Conservation (phyloP, 2,113 vertebrate genomes). For the Gasterosteus aculeatus region DNA sequence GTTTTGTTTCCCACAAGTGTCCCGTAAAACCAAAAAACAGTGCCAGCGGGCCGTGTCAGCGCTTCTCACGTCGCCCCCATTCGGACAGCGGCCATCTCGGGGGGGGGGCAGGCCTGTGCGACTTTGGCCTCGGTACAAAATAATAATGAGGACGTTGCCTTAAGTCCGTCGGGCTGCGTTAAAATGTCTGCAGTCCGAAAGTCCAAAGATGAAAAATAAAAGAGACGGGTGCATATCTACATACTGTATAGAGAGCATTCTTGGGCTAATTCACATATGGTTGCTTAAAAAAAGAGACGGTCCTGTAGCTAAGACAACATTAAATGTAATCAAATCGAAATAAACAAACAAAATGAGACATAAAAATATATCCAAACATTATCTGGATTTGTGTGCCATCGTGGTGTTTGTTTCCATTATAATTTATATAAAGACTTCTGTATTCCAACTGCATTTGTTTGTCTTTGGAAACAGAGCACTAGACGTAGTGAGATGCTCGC, state of each 20-base stretch:
- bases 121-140: conserved; percentile 34
- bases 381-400: conserved; percentile 87
- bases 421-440: conserved; percentile 87
- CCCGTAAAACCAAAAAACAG: conserved; percentile 37
- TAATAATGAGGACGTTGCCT: conserved; percentile 28
- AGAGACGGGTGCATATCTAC: conserved; percentile 91
- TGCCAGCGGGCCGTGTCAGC: conserved; percentile 32
- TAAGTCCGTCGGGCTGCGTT: conserved; percentile 24
- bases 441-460: conserved; percentile 85
- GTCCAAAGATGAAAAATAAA: conserved; percentile 52
- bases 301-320: conserved; percentile 60
- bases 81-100: conserved; percentile 45
- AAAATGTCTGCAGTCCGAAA: conserved; percentile 53
- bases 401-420: conserved; percentile 81
- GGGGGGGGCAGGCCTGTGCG: conserved; percentile 5
- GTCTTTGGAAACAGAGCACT: conserved; percentile 86
- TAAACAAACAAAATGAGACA: conserved; percentile 69
- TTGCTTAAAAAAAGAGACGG: conserved; percentile 77
- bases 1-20: conserved; percentile 12
- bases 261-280: conserved; percentile 92
- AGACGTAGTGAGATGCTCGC: conserved; percentile 88
- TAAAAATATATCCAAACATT: conserved; percentile 78
- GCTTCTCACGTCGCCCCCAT: conserved; percentile 55
- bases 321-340: conserved; percentile 59
- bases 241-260: conserved; percentile 88